These are phyloP conservation scores for Calameuta idolon DNA, from an alignment of 2,888 invertebrate genomes.

Conservation along the genomic window DNA sequence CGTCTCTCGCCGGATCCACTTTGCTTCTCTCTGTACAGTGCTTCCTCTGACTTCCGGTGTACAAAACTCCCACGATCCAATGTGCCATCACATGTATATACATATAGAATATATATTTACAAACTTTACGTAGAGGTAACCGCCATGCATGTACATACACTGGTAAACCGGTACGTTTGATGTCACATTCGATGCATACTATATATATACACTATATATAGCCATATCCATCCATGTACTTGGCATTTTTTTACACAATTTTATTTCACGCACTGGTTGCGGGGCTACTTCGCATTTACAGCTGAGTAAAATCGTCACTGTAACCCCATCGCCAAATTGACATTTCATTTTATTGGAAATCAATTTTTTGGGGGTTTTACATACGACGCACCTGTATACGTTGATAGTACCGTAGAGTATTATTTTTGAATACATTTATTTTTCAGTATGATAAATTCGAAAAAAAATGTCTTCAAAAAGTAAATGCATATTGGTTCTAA, in stretches of 20 bases:
- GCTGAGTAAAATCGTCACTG: neutral
- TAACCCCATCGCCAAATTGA: neutral
- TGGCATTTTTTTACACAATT: neutral
- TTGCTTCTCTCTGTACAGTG: slow-evolving; percentile 12
- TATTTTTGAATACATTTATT: neutral
- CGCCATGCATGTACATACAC: neutral
- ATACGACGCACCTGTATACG: neutral
- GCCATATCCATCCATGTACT: neutral
- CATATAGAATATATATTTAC: neutral
- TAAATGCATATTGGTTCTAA: neutral
- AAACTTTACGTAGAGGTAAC: neutral
- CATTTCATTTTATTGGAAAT: neutral
- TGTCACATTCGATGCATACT: neutral
- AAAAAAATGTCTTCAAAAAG: neutral
- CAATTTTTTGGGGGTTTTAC: neutral
- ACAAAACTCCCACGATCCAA: slow-evolving; percentile 31
- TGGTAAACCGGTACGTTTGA: neutral
- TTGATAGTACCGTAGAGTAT: neutral
- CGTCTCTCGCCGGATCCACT: slow-evolving; percentile 40
- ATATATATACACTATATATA: neutral
- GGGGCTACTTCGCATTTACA: slow-evolving; percentile 9
- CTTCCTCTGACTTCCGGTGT: slow-evolving; percentile 20
- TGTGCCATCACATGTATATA: neutral
- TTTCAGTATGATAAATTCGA: neutral
- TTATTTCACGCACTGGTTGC: slow-evolving; percentile 6